Conservation (phyloP, 2,113 vertebrate genomes). For the Erinaceus europaeus region DNA sequence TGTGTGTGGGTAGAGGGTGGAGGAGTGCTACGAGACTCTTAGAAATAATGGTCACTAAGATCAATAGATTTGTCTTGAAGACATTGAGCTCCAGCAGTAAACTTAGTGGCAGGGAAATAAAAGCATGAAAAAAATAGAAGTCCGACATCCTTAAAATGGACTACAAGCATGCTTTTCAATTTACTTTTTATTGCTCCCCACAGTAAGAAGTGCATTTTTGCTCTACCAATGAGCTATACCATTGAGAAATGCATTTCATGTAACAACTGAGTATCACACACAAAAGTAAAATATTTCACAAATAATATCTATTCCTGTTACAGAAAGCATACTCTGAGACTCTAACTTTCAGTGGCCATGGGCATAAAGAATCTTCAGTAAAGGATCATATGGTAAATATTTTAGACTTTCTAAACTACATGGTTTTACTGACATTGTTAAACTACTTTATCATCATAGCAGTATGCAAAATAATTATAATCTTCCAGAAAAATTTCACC, state of each 20-base stretch:
- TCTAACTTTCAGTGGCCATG: conserved; percentile 18
- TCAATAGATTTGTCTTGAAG: no score
- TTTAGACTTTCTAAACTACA: not conserved
- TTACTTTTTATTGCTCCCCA: not conserved
- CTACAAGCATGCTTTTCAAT: conserved; percentile 35
- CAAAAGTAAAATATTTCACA: not conserved
- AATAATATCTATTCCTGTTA: conserved; percentile 33
- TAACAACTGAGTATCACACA: not conserved
- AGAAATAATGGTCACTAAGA: no score
- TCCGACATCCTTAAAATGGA: conserved; percentile 28
- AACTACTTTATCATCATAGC: no score
- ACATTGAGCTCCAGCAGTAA: no score
- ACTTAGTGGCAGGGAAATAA: no score
- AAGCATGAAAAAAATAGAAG: no score
- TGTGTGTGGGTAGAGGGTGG: no score
- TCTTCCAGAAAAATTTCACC: no score
- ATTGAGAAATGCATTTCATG: conserved; percentile 41
- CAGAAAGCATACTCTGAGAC: not conserved
- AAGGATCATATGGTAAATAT: conserved; percentile 33
- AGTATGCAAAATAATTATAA: no score
- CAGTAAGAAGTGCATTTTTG: conserved; percentile 41
- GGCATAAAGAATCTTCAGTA: not conserved
- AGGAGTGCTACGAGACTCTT: no score
- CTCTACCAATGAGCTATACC: not conserved
- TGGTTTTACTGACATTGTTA: no score